phyloP scores from a whole-genome alignment of 2,888 invertebrate species.

The Eilema sororculum region DNA sequence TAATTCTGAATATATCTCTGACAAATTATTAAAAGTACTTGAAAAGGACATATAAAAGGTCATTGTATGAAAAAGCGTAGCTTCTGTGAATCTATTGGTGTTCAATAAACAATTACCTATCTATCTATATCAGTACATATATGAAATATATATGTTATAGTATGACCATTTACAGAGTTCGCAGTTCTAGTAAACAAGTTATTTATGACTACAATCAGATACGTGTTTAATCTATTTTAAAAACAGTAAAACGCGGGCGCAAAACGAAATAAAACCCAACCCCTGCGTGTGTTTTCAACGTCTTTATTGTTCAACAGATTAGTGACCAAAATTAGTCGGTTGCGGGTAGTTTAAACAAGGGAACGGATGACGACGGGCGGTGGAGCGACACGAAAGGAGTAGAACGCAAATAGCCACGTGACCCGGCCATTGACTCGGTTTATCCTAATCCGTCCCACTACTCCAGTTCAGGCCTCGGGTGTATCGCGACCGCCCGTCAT shows the following conservation, averaged over 20 bases:
- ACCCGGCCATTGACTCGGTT: constrained; percentile 87
- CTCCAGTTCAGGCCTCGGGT: constrained; percentile 78
- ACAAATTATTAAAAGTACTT: constrained; percentile 3
- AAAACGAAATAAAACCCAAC: constrained; percentile 42
- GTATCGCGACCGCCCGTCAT: constrained; percentile 47
- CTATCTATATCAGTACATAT: too few relatives aligned
- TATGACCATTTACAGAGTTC: not conserved
- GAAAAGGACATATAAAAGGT: not conserved
- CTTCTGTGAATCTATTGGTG: too few relatives aligned
- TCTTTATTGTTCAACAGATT: constrained; percentile 70
- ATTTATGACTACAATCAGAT: constrained; percentile 16
- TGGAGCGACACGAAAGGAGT: constrained; percentile 66
- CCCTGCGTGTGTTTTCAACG: constrained; percentile 48
- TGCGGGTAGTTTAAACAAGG: constrained; percentile 76
- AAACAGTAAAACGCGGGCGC: constrained; percentile 29
- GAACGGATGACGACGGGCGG: constrained; percentile 70
- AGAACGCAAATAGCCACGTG: constrained; percentile 83
- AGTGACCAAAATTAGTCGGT: constrained; percentile 77
- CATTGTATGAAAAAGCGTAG: too few relatives aligned
- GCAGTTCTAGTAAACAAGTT: constrained; percentile 3
- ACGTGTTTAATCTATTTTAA: constrained; percentile 35
- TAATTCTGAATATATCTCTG: constrained; percentile 34
- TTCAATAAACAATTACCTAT: too few relatives aligned
- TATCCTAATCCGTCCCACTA: constrained; percentile 87
- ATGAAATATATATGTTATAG: not conserved